Evolutionary conservation across 35 echinoderm and acorn worm species (phyloP), one percentile per base, ranked within the genome.

Genomic region (Apostichopus californicus): DNA sequence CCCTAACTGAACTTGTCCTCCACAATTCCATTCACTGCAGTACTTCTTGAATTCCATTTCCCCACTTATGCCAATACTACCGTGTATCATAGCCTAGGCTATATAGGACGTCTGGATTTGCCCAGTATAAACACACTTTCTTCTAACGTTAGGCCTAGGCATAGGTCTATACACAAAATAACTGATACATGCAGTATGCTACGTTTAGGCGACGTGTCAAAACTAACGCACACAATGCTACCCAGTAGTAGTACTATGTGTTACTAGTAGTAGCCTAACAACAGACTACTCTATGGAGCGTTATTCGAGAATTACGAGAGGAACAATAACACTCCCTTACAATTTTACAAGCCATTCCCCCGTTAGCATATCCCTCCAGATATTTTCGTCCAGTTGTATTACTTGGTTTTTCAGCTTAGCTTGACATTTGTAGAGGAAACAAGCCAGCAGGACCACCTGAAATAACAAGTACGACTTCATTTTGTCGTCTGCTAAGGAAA

Each of bases 401-500:
- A 85, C 81, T 52, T 58, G 81, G 23, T 85, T 85, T 85, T 85
- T 85, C 54, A 85, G 57, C 23, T 85, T 85, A 22, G 81, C 55
- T 5, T 85, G 81, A 5, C 55, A 85, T 9, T 61, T 61, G 54
- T 59, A n/a, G 15, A 85, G n/a, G 57, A 85, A 85, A 85, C 55
- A 21, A 23, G 23, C 58, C 6, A 85, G 12, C n/a, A 85, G 15
- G 4, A 85, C 18, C 5, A 85, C 17, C n/a, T 17, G 56, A 14
- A 85, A 4, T 2, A 18, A 85, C 56, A 23, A 8, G 10, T 21
- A n/a, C 1, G 55, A 20, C 23, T 85, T 85, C 81, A 85, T 85
- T 85, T 85, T 85, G 81, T 85, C 81, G 81, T 85, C 81, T 85
- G 81, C 81, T 85, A 57, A 75, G 6, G n/a, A 75, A 75, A 75